Percentiles rank a stretch among this genome's conserved stretches.
Conservation (phyloP, 2,888 invertebrate genomes). For the Plebejus argus region DNA sequence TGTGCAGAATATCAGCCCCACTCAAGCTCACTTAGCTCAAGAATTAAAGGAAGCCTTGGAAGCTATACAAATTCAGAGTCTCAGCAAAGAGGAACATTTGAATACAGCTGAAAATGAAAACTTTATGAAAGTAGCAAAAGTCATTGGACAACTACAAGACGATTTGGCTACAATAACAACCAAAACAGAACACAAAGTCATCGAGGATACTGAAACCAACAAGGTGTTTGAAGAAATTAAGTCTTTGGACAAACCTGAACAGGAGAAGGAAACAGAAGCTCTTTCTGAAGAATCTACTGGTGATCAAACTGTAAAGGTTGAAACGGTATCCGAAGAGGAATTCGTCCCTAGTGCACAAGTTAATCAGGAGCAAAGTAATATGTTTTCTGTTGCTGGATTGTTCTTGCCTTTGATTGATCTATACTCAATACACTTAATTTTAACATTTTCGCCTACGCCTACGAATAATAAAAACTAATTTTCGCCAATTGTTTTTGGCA, state of each 20-base stretch:
- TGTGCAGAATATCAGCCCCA: conserved; percentile 38
- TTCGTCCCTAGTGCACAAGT: neutral
- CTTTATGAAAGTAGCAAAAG: neutral
- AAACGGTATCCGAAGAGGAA: no score
- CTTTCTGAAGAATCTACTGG: neutral
- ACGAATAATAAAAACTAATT: no score
- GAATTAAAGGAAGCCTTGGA: conserved; percentile 57
- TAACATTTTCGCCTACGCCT: no score
- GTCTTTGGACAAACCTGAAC: neutral
- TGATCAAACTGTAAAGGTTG: no score
- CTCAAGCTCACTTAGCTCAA: conserved; percentile 51
- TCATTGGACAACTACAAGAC: neutral
- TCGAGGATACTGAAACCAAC: neutral
- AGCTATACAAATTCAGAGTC: conserved; percentile 53
- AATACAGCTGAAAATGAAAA: conserved; percentile 39
- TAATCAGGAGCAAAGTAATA: neutral
- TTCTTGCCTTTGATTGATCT: neutral
- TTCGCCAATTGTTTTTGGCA: neutral
- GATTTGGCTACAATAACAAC: conserved; percentile 41
- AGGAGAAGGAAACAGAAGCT: neutral
- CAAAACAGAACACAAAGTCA: neutral
- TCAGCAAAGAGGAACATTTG: conserved; percentile 54
- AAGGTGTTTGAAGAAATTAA: neutral
- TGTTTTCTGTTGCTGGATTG: neutral
- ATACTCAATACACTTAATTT: conserved; percentile 45